Conservation (phyloP, 1,140 invertebrate species). For the Harpegnathos saltator region DNA sequence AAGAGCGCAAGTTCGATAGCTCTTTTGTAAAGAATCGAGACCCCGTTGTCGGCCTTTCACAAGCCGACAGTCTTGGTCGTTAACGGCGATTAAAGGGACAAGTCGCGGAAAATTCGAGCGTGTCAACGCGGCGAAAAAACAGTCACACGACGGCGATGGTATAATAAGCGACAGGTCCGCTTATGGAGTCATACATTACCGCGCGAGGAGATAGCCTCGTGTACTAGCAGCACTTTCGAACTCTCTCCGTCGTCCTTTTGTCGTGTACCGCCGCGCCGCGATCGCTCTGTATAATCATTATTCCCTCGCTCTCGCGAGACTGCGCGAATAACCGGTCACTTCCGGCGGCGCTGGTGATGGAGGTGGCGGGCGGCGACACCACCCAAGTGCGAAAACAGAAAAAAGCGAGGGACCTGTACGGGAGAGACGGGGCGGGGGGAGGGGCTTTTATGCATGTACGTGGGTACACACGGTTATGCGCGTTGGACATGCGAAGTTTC, state of each 20-base stretch:
- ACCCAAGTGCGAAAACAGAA: conserved; percentile 57
- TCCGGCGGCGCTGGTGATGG: conserved; percentile 50
- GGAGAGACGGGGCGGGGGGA: no score
- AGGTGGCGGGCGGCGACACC: conserved; percentile 43
- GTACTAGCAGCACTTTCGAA: conserved; percentile 55
- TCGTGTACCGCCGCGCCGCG: conserved; percentile 40
- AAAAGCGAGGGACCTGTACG: conserved; percentile 1
- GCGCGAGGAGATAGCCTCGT: conserved; percentile 25
- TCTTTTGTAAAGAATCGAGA: background rate
- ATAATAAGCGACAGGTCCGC: conserved; percentile 42
- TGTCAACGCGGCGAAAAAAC: conserved; percentile 2
- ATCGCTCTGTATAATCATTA: conserved; percentile 50
- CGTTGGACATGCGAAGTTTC: conserved; percentile 16
- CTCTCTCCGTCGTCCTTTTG: conserved; percentile 48
- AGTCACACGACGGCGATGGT: conserved; percentile 11
- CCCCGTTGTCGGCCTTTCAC: background rate
- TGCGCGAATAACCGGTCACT: conserved; percentile 69
- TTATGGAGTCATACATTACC: conserved; percentile 47
- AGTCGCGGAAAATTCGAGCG: conserved; percentile 13
- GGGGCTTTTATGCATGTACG: conserved; percentile 39
- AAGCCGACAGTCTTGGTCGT: background rate
- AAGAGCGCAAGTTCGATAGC: background rate
- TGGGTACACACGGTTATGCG: conserved; percentile 21
- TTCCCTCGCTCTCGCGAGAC: conserved; percentile 40
- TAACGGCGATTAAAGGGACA: background rate